phyloP scores from a whole-genome alignment of 2,113 vertebrate species.

The Asarcornis scutulata region DNA sequence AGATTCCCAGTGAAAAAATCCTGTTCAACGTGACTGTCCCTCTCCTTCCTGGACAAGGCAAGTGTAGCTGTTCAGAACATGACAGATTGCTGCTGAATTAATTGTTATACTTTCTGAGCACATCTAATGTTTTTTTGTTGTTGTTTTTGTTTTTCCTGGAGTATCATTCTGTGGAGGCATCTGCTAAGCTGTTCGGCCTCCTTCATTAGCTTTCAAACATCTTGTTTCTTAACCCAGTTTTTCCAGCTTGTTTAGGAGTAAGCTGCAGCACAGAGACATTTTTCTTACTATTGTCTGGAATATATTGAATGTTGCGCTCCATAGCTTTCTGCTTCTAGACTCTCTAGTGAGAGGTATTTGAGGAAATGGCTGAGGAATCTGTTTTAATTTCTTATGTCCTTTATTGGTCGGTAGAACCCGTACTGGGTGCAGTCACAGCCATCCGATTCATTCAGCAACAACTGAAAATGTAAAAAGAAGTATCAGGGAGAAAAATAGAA shows the following conservation, averaged over 20 bases:
- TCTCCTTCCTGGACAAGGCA: constrained; percentile 88
- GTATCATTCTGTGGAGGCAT: neutral
- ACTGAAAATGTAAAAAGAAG: neutral
- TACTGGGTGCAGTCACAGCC: neutral
- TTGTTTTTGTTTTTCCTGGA: neutral
- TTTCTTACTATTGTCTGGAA: neutral
- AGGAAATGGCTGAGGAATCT: neutral
- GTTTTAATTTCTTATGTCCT: neutral
- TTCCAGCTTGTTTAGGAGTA: neutral
- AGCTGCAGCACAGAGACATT: neutral
- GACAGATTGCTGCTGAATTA: neutral
- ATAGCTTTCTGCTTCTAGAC: neutral
- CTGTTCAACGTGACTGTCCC: constrained; percentile 91
- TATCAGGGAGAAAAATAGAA: neutral
- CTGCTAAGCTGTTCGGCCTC: neutral
- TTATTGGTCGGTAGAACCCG: neutral
- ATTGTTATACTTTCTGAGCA: neutral
- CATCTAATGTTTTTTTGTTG: neutral
- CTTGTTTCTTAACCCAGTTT: neutral
- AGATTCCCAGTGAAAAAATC: constrained; percentile 85
- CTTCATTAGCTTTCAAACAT: neutral
- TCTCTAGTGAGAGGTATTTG: neutral
- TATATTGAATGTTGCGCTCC: neutral
- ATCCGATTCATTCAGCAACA: neutral
- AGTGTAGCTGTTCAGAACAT: neutral